Conservation (phyloP, 2,797 vertebrate genomes). For the Limosa lapponica region DNA sequence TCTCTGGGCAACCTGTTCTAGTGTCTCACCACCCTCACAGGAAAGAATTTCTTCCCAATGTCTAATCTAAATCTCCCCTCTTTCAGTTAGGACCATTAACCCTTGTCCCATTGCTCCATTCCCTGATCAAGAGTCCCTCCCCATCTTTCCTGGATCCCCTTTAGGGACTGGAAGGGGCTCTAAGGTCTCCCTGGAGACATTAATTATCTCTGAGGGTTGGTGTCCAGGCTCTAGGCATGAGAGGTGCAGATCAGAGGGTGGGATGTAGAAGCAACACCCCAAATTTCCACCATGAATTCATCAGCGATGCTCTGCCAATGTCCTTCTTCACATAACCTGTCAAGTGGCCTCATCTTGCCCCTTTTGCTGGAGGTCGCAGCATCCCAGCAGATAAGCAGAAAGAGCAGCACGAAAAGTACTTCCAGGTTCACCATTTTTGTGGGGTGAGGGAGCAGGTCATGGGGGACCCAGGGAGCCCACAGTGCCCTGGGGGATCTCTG, state of each 20-base stretch:
- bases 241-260: fast-evolving
- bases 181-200: neutral
- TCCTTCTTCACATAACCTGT: neutral
- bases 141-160: neutral
- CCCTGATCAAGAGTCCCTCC: neutral
- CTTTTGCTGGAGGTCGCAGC: neutral
- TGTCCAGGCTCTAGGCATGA: neutral
- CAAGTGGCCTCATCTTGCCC: neutral
- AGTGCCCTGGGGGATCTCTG: neutral
- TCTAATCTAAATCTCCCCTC: neutral
- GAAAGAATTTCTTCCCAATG: neutral
- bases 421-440: neutral
- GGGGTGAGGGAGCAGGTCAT: neutral
- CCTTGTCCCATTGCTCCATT: neutral
- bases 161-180: neutral
- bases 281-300: neutral
- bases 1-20: neutral
- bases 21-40: neutral
- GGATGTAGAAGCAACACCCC: neutral
- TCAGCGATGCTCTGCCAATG: fast-evolving
- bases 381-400: neutral
- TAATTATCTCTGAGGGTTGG: neutral
- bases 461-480: neutral
- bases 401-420: neutral
- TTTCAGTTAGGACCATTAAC: neutral